Evolutionary conservation across 1,140 invertebrate genomes (phyloP).

Genomic region (Steinernema feltiae): DNA sequence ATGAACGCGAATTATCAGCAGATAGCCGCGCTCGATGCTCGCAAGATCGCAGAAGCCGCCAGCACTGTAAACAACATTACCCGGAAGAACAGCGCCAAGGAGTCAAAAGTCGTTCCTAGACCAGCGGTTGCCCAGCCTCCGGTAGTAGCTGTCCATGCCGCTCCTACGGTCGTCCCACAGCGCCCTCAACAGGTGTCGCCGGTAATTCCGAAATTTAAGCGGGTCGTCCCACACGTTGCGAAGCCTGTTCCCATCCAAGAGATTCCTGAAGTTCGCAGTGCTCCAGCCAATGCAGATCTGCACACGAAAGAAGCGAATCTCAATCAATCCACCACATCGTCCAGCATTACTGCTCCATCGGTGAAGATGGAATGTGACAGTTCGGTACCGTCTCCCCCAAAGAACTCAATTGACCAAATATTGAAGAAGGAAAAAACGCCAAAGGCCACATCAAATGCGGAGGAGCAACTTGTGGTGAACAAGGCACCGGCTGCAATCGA

Average conservation of each 20-base stretch:
- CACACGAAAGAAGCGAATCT: not conserved
- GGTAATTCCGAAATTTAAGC: too few relatives aligned
- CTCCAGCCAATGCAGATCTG: not conserved
- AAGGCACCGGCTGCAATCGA: not conserved
- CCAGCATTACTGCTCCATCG: not conserved
- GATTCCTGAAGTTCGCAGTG: not conserved
- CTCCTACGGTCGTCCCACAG: too few relatives aligned
- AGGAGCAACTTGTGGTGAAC: not conserved
- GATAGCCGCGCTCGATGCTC: too few relatives aligned
- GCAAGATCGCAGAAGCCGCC: too few relatives aligned
- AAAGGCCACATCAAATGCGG: not conserved
- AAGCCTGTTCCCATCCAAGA: not conserved
- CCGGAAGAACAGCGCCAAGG: too few relatives aligned
- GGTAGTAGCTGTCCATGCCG: too few relatives aligned
- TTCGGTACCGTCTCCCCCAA: conserved; percentile 44
- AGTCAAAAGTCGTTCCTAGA: too few relatives aligned
- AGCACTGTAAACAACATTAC: too few relatives aligned
- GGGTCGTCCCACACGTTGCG: too few relatives aligned
- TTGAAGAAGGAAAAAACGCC: not conserved
- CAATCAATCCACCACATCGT: not conserved
- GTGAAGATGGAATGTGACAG: conserved; percentile 47
- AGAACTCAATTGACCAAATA: conserved; percentile 9
- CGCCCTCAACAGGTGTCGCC: too few relatives aligned
- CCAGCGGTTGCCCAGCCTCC: too few relatives aligned
- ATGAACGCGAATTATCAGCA: too few relatives aligned